phyloP scores from a whole-genome alignment of 2,113 vertebrate genomes.

The Hiodon alosoides region DNA sequence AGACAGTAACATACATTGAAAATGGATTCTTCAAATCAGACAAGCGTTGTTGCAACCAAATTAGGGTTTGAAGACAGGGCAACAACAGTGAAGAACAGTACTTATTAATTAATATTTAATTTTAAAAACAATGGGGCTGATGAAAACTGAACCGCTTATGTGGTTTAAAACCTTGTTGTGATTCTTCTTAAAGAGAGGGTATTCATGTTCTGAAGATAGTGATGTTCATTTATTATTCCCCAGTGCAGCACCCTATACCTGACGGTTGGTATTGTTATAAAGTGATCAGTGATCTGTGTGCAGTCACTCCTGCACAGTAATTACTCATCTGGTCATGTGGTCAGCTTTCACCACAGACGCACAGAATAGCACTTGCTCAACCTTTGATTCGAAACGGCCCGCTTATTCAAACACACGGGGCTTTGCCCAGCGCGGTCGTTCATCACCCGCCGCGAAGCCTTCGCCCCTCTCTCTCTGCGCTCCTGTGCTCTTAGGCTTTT shows the following conservation, averaged over 20 bases:
- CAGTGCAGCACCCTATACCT: neutral
- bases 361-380: neutral
- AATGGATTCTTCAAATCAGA: too few species aligned
- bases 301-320: neutral
- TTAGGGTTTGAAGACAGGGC: too few species aligned
- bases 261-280: neutral
- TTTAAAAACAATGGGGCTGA: too few species aligned
- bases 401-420: slow-evolving; percentile 18
- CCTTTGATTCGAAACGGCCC: slow-evolving; percentile 19
- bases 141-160: too few species aligned
- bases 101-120: too few species aligned
- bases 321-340: slow-evolving; percentile 13
- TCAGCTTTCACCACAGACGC: neutral
- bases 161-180: neutral
- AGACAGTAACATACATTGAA: neutral
- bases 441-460: slow-evolving; percentile 19
- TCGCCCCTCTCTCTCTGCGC: neutral
- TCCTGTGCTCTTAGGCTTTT: slow-evolving; percentile 17
- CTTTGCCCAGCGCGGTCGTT: slow-evolving; percentile 12
- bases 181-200: neutral
- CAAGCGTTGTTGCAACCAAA: too few species aligned
- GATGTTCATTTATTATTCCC: neutral
- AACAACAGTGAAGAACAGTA: too few species aligned
- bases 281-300: neutral
- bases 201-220: neutral